phyloP scores from a whole-genome alignment of 2,113 vertebrate genomes.

The Nothoprocta pentlandii region DNA sequence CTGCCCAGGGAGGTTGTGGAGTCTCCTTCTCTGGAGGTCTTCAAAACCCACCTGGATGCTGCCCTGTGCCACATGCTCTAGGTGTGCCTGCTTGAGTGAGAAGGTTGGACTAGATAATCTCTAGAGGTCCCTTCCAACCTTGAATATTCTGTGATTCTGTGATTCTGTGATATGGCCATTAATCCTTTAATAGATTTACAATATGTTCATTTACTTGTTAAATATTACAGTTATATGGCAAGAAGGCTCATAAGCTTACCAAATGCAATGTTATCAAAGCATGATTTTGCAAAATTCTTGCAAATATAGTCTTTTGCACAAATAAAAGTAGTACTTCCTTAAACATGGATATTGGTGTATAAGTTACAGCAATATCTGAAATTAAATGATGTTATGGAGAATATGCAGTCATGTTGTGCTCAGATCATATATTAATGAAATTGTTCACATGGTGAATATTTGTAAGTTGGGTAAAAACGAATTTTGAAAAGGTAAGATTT shows the following conservation, averaged over 20 bases:
- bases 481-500: neutral
- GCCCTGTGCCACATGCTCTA: no score
- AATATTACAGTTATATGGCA: neutral
- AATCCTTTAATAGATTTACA: neutral
- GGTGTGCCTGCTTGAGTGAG: no score
- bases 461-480: neutral
- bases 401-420: neutral
- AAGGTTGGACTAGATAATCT: no score
- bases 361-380: neutral
- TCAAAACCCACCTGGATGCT: no score
- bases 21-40: no score
- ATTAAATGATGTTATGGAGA: neutral
- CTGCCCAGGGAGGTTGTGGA: no score
- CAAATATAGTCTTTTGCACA: neutral
- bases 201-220: neutral
- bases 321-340: neutral
- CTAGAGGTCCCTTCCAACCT: no score
- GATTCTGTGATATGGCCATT: neutral
- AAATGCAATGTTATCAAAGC: neutral
- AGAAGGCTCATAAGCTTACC: neutral
- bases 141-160: no score
- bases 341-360: neutral
- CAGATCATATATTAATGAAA: neutral
- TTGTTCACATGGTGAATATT: neutral
- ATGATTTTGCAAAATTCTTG: neutral